Evolutionary conservation across 2,888 invertebrate genomes (phyloP).

Genomic region (Himalopsyche tibetana): DNA sequence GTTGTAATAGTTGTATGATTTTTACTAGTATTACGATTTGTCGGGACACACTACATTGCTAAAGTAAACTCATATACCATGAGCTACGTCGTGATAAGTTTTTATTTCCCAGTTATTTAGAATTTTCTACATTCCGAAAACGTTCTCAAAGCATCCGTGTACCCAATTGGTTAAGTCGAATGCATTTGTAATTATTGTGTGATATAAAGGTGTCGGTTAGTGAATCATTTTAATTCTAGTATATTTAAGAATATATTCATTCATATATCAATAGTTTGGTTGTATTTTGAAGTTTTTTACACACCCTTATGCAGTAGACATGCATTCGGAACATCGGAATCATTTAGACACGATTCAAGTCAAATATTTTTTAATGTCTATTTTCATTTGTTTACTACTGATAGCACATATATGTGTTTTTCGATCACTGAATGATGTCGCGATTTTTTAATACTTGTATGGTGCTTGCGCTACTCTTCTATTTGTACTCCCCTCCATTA

Average conservation of each 20-base stretch:
- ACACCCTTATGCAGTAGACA: not conserved
- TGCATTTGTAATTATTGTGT: not conserved
- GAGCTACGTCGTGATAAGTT: not conserved
- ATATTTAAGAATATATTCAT: not conserved
- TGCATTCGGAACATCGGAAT: not conserved
- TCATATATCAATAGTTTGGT: not conserved
- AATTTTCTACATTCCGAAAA: slow-evolving; percentile 17
- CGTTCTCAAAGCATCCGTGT: slow-evolving; percentile 17
- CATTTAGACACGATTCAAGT: not conserved
- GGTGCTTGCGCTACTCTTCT: not conserved
- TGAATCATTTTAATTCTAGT: not conserved
- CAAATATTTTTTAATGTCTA: not conserved
- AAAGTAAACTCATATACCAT: not conserved
- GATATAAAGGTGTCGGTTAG: not conserved
- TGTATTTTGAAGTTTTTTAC: not conserved
- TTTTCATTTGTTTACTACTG: not conserved
- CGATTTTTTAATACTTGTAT: not conserved
- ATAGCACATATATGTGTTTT: not conserved
- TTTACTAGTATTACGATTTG: slow-evolving; percentile 19
- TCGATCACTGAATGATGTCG: not conserved
- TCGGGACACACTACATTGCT: not conserved
- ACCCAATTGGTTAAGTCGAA: slow-evolving; percentile 8
- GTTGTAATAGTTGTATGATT: not conserved
- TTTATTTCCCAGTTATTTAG: not conserved
- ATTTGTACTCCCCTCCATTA: slow-evolving; percentile 18